A percentile compares a stretch with the other conserved stretches of the same genome.
Conservation (phyloP, 2,888 invertebrate genomes). For the Thera britannica region DNA sequence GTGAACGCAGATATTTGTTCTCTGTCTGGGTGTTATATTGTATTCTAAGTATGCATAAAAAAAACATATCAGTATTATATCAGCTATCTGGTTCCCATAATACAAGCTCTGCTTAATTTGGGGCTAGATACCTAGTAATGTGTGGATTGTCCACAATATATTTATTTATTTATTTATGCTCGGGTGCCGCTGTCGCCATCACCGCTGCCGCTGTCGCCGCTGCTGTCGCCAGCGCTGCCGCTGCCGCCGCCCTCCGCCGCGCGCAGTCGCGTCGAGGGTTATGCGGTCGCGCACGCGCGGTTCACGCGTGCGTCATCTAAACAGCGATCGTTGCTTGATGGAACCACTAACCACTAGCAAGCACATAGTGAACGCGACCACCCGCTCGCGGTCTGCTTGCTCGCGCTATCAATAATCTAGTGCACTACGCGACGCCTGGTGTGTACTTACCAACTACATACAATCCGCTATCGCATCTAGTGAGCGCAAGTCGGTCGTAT, state of each 20-base stretch:
- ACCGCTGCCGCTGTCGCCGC: too few species aligned
- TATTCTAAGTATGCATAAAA: too few species aligned
- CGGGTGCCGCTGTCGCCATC: too few species aligned
- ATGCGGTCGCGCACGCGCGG: slow-evolving; percentile 63
- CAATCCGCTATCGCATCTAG: slow-evolving; percentile 11
- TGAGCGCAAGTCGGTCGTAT: slow-evolving; percentile 46
- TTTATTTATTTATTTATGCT: too few species aligned
- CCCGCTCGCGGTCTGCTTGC: slow-evolving; percentile 24
- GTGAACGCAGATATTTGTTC: too few species aligned
- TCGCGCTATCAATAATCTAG: slow-evolving; percentile 19
- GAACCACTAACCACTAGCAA: slow-evolving; percentile 24
- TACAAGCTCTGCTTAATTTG: too few species aligned
- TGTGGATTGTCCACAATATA: too few species aligned
- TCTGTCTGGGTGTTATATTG: too few species aligned
- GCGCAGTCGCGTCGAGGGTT: slow-evolving; percentile 37
- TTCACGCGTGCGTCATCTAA: slow-evolving; percentile 63
- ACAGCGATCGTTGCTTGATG: slow-evolving; percentile 27
- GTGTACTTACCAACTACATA: not conserved
- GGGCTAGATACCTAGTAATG: too few species aligned
- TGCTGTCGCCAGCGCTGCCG: not conserved
- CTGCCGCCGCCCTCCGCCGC: not conserved
- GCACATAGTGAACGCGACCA: slow-evolving; percentile 30
- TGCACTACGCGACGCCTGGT: not conserved
- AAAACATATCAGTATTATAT: too few species aligned
- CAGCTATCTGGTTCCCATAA: too few species aligned